Percentiles rank a stretch among this genome's conserved stretches.
Conservation (phyloP, 2,888 invertebrate species). For the Drosophila silvestris region DNA sequence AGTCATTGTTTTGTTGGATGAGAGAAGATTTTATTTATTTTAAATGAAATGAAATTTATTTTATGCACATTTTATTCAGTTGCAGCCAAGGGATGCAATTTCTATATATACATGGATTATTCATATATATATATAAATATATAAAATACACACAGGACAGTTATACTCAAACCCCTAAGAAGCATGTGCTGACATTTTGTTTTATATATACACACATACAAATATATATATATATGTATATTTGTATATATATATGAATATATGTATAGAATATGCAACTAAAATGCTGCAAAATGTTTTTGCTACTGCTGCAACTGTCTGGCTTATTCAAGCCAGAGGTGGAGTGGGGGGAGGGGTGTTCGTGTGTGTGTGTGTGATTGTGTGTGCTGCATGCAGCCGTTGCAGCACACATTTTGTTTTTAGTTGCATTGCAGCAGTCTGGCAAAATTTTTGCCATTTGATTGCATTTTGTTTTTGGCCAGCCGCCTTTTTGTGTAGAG, state of each 20-base stretch:
- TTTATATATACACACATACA: slow-evolving; percentile 6
- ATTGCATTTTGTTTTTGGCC: slow-evolving; percentile 68
- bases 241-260: background rate
- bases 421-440: slow-evolving; percentile 72
- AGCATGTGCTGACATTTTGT: slow-evolving; percentile 33
- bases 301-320: slow-evolving; percentile 73
- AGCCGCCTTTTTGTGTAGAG: slow-evolving; percentile 61
- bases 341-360: too few relatives aligned
- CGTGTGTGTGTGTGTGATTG: background rate
- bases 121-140: background rate
- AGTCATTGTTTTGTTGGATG: slow-evolving; percentile 55
- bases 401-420: slow-evolving; percentile 53
- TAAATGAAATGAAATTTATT: slow-evolving; percentile 80
- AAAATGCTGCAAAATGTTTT: slow-evolving; percentile 75
- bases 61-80: slow-evolving; percentile 74
- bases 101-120: slow-evolving; percentile 48
- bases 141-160: slow-evolving; percentile 12
- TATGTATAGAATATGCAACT: slow-evolving; percentile 74
- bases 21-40: slow-evolving; percentile 72
- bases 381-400: background rate
- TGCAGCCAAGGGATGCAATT: slow-evolving; percentile 59
- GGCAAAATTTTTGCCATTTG: slow-evolving; percentile 79
- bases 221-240: slow-evolving; percentile 39
- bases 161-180: slow-evolving; percentile 3
- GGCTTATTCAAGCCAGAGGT: slow-evolving; percentile 24